Base-by-base conservation (phyloP, 2,888 invertebrate species). In the Trilocha varians region DNA sequence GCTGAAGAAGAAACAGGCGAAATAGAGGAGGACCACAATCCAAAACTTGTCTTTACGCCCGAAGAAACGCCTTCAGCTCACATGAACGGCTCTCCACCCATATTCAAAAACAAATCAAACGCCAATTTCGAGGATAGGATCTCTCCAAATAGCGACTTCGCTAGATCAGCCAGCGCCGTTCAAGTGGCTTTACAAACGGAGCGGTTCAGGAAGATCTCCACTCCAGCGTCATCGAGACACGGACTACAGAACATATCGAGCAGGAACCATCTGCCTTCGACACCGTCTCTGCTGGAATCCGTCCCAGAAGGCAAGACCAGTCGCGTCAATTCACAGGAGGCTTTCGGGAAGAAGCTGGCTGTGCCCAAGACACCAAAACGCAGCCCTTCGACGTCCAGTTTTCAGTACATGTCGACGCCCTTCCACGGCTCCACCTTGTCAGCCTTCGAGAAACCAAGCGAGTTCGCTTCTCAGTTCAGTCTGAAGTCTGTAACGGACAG, bases 351-450 rank as follows among this genome's bases (percentile, higher is more conserved):
- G 42, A 82, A 82, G 13, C 43, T 79, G 2, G 59, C 70, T 0
- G 69, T 75, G 0, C 77, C 78, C 0, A 87, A 87, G 38, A 78
- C 88, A 2, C 91, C 91, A 1, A 89, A 88, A 59, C 88, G 90
- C 1, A 93, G 91, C 17, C 92, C 93, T 0, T 94, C 93, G 0
- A 91, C 91, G 0, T 93, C 94, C 32, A 94, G 94, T 38, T 94
- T 95, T 53, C 91, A 94, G 48, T 95, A 95, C 60, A 89, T 95
- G 65, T 93, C 93, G 37, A 95, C 95, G 0, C 93, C 94, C 0
- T 95, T 93, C 62, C 95, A 95, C 55, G 95, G 95, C 0, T 94
- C 94, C 34, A 94, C 94, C 0, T 58, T 95, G 0, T 93, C 93
- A 0, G 89, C 89, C 0, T 88, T 94, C 48, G 92, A 93, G 42